Conservation (phyloP, 23 tunicate species). For the Oikopleura albicans region DNA sequence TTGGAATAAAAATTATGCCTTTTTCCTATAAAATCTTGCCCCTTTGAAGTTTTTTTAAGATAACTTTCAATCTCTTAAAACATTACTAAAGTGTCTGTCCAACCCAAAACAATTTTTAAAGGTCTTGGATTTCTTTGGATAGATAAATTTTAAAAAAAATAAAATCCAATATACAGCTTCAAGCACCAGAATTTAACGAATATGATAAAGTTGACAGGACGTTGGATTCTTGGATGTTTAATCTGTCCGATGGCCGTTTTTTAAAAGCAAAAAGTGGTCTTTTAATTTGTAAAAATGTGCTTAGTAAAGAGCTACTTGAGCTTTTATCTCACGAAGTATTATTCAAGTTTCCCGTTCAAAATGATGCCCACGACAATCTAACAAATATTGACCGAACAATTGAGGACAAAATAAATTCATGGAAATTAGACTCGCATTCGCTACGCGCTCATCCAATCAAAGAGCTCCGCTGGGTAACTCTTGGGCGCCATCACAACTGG, state of each 20-base stretch:
- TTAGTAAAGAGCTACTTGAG: background rate
- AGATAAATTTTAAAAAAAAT: no score
- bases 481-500: constrained; percentile 13
- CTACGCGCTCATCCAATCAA: background rate
- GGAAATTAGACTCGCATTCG: background rate
- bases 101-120: no score
- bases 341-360: background rate
- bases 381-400: background rate
- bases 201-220: background rate
- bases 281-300: background rate
- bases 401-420: background rate
- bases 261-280: background rate
- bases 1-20: no score
- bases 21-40: no score
- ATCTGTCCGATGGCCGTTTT: background rate
- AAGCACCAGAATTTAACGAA: background rate
- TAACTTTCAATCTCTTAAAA: no score
- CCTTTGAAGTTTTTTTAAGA: no score
- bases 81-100: no score
- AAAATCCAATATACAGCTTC: no score
- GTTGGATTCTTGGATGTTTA: background rate
- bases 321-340: background rate
- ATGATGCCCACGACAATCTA: background rate
- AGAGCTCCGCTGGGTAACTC: constrained; percentile 18
- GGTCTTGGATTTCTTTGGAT: no score